Evolutionary conservation across 2,888 invertebrate genomes (phyloP), one percentile per base, ranked within the genome.

Genomic region (Phengaris alcon): DNA sequence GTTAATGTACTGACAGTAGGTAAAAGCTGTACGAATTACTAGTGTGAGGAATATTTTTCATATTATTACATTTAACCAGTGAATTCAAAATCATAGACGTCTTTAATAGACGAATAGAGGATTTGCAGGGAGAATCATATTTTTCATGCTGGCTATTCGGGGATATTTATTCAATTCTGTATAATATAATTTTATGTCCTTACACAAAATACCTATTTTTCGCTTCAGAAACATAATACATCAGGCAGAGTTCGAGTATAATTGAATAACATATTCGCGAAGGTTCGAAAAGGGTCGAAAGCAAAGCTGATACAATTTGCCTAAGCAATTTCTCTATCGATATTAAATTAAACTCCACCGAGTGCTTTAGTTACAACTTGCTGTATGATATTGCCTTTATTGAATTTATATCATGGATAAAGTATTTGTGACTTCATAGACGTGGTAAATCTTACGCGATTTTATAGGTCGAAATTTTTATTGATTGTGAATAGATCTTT

Each of bases 231-330:
- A 72, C 22, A 51, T 52, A 54, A 52, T 72, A 72, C 35, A 12
- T 6, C 13, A 51, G 72, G 70, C 70, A 70, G 70, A 52, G 54
- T 52, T 52, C 54, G 72, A 54, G 72, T 54, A 72, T 72, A 72
- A 72, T 72, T 72, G 72, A 52, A 51, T 72, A 72, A 72, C 72
- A 51, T 72, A 72, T 52, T 72, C 72, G 35, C 35, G 72, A 52
- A 72, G 72, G 52, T 72, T 72, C 72, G 15, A 72, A 54, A 72
- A 72, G 72, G 72, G 72, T 72, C 72, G 35, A 52, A 72, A 72
- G 72, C 72, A 72, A 72, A 72, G 72, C 72, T 72, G 72, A 72
- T 72, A 72, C 72, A 72, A 72, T 72, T 72, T 72, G 72, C 72
- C 72, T 72, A 72, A 72, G 51, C 72, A 54, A 72, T 72, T 72